Percentiles rank a stretch among this genome's conserved stretches.
phyloP scores from a whole-genome alignment of 2,888 invertebrate genomes.

The Cantharis rustica region DNA sequence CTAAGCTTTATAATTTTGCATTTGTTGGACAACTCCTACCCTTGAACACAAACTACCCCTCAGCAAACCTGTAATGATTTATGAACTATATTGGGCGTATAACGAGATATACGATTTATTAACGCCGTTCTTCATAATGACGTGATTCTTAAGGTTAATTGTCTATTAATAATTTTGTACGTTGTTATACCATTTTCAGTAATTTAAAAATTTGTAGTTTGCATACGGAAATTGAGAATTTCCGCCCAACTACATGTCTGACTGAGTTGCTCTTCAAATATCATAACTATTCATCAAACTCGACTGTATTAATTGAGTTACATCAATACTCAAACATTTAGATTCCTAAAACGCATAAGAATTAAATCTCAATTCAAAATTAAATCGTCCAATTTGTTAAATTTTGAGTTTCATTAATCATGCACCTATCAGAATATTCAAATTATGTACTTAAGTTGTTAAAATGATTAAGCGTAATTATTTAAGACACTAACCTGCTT shows the following conservation, averaged over 20 bases:
- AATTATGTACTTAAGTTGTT: not conserved
- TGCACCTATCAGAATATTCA: not conserved
- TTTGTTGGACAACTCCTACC: conserved; percentile 14
- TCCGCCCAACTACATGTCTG: not conserved
- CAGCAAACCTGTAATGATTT: conserved; percentile 19
- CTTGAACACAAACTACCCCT: conserved; percentile 15
- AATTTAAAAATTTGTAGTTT: conserved; percentile 4
- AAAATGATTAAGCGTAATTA: not conserved
- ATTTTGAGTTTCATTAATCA: not conserved
- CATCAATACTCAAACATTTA: not conserved
- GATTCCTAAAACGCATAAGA: not conserved
- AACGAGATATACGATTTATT: conserved; percentile 20
- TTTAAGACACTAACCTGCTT: not conserved
- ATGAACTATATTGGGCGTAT: conserved; percentile 18
- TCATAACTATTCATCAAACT: not conserved
- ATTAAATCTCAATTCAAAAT: not conserved
- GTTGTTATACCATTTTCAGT: conserved; percentile 6
- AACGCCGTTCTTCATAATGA: conserved; percentile 18
- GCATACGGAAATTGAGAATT: conserved; percentile 8
- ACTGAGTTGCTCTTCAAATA: conserved; percentile 11
- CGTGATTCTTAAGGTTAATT: conserved; percentile 17
- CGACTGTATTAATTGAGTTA: conserved; percentile 4
- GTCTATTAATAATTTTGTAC: conserved; percentile 13
- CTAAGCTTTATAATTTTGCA: conserved; percentile 14
- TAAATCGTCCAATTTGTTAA: not conserved